Percentiles rank a stretch among this genome's conserved stretches.
These are phyloP conservation scores for Leptinotarsa texana DNA, from an alignment of 1,140 invertebrate genomes.

Conservation along the genomic window DNA sequence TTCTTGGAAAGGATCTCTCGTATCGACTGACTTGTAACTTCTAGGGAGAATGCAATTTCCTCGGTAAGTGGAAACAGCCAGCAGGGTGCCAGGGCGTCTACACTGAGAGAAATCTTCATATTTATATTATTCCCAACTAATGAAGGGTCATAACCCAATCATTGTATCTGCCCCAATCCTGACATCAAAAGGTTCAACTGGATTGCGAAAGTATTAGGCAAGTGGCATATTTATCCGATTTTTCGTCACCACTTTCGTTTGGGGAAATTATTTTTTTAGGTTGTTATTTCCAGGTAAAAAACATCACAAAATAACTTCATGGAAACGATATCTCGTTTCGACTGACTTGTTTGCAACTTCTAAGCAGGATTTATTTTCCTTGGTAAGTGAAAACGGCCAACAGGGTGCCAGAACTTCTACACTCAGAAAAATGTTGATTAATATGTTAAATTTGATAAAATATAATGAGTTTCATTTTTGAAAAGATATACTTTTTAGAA, in stretches of 20 bases:
- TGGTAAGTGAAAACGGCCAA: neutral
- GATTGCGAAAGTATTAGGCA: neutral
- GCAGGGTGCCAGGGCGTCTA: neutral
- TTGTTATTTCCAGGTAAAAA: neutral
- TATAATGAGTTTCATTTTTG: no score
- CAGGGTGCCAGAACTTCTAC: neutral
- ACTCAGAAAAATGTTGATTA: neutral
- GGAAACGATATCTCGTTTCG: neutral
- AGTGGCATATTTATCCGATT: neutral
- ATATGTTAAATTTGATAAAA: no score
- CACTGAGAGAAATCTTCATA: neutral
- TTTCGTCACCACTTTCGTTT: neutral
- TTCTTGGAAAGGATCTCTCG: neutral
- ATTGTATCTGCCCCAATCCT: no score
- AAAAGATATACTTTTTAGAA: no score
- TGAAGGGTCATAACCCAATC: no score
- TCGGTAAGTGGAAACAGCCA: neutral
- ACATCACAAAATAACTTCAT: neutral
- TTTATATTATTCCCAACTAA: no score
- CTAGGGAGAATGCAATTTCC: neutral
- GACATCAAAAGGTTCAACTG: no score
- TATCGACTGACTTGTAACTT: neutral
- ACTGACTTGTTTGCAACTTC: neutral
- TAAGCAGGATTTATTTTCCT: neutral
- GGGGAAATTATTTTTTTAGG: neutral